Evolutionary conservation across 1,140 invertebrate genomes (phyloP).

Genomic region (Maniola jurtina): DNA sequence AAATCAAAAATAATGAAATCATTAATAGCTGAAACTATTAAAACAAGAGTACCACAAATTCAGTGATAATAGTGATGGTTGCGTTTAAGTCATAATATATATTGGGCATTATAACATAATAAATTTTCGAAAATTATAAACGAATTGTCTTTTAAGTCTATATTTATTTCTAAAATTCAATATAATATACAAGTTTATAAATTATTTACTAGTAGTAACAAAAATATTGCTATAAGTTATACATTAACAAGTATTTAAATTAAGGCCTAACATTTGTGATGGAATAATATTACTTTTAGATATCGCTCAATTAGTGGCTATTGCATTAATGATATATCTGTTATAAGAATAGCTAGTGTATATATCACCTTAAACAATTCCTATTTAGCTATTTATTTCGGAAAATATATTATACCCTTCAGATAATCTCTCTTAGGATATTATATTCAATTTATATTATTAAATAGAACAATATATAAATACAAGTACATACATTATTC

Average conservation of each 20-base stretch:
- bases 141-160: slow-evolving; percentile 43
- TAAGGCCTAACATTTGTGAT: slow-evolving; percentile 18
- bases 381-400: slow-evolving; percentile 1
- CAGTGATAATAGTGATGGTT: no score
- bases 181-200: slow-evolving; percentile 63
- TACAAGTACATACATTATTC: neutral
- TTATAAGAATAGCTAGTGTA: neutral
- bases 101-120: neutral
- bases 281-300: slow-evolving; percentile 5
- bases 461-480: neutral
- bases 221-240: slow-evolving; percentile 69
- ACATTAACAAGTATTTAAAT: slow-evolving; percentile 20
- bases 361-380: slow-evolving; percentile 9
- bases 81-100: neutral
- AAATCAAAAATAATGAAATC: no score
- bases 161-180: slow-evolving; percentile 65
- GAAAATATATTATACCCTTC: neutral
- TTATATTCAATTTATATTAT: neutral
- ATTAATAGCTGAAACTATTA: no score
- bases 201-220: slow-evolving; percentile 64
- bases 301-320: neutral
- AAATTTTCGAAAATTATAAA: no score
- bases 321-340: neutral
- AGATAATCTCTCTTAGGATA: neutral
- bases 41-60: no score